Conservation (phyloP, 2,113 vertebrate species). For the Mirounga angustirostris region DNA sequence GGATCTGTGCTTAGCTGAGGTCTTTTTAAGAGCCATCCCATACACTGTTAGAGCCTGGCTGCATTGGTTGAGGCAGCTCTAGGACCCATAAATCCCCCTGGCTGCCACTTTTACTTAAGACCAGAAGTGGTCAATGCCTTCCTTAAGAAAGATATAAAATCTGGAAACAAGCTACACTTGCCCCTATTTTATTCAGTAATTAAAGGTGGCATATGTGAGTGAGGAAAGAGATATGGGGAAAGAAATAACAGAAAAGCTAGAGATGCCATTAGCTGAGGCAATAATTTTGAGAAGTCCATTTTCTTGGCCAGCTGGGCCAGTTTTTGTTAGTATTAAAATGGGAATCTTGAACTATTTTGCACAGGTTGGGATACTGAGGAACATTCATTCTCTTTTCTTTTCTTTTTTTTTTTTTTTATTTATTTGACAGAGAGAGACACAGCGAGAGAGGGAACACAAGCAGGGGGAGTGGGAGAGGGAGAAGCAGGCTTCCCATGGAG, state of each 20-base stretch:
- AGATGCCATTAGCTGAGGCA: not conserved
- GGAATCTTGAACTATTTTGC: not conserved
- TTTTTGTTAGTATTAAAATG: constrained; percentile 1
- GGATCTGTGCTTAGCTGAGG: constrained; percentile 63
- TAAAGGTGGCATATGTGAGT: constrained; percentile 66
- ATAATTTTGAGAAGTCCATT: not conserved
- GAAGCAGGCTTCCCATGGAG: no score
- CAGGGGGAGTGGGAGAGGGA: no score
- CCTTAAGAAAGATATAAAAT: constrained; percentile 79
- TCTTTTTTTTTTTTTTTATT: no score
- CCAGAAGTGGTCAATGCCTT: constrained; percentile 69
- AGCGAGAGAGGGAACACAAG: no score
- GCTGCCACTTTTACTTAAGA: constrained; percentile 81
- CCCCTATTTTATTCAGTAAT: constrained; percentile 77
- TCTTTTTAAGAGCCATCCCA: constrained; percentile 78
- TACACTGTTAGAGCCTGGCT: constrained; percentile 76
- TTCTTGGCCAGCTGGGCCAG: not conserved
- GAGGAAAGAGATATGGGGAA: not conserved
- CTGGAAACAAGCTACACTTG: constrained; percentile 79
- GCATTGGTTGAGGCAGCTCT: constrained; percentile 35
- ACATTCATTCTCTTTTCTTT: constrained; percentile 25
- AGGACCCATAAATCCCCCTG: not conserved
- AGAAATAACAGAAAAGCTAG: not conserved
- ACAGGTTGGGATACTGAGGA: not conserved
- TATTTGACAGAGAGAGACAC: no score